phyloP scores from a whole-genome alignment of 1,140 invertebrate genomes.

The Lycorma delicatula region DNA sequence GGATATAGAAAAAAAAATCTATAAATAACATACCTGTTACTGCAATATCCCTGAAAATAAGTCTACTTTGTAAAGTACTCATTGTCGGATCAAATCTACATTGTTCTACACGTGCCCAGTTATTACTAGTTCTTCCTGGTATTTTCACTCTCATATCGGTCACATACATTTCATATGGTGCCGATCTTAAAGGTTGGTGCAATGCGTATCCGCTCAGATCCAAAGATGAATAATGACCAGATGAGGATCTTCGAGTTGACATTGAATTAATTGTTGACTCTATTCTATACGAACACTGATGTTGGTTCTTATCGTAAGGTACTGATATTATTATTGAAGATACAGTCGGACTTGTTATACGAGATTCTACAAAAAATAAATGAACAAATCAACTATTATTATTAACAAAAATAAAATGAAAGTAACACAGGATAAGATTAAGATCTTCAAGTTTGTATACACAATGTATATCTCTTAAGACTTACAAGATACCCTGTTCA shows the following conservation, averaged over 20 bases:
- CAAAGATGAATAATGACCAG: conserved; percentile 27
- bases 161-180: conserved; percentile 54
- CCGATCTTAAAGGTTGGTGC: conserved; percentile 47
- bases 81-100: conserved; percentile 55
- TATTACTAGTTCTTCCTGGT: conserved; percentile 31
- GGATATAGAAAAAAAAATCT: too few species aligned
- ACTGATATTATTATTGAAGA: conserved; percentile 1
- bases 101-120: conserved; percentile 51
- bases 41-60: conserved; percentile 66
- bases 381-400: too few species aligned
- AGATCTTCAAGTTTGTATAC: too few species aligned
- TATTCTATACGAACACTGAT: conserved; percentile 14
- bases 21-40: conserved; percentile 47
- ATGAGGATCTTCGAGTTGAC: conserved; percentile 9
- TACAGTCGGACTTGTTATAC: not conserved
- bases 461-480: too few species aligned
- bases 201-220: conserved; percentile 52
- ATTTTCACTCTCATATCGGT: conserved; percentile 53
- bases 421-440: too few species aligned
- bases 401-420: too few species aligned
- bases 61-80: conserved; percentile 60
- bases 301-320: not conserved
- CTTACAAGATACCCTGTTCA: too few species aligned
- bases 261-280: conserved; percentile 17
- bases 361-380: not conserved